Conservation (phyloP, 2,113 vertebrate genomes). For the Pteropus alecto region DNA sequence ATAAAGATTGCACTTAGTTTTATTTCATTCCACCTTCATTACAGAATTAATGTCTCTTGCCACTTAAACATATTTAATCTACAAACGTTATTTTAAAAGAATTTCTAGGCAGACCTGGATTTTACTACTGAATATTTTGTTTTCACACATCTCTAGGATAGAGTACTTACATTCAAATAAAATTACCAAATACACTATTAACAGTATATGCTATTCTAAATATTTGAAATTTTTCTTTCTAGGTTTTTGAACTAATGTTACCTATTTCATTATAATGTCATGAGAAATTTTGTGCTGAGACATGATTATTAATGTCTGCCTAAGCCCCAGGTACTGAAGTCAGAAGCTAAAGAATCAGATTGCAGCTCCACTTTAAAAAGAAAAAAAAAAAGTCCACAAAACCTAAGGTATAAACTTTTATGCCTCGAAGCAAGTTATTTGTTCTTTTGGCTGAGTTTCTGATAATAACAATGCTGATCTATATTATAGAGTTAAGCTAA, state of each 20-base stretch:
- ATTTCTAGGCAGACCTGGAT: background rate
- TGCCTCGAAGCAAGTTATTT: background rate
- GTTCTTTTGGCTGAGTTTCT: conserved; percentile 16
- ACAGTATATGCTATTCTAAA: background rate
- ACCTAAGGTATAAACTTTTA: background rate
- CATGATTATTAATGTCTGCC: background rate
- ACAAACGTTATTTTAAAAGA: background rate
- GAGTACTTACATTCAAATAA: conserved; percentile 3
- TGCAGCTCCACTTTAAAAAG: background rate
- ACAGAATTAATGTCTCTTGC: background rate
- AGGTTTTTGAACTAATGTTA: background rate
- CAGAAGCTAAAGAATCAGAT: background rate
- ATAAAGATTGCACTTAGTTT: background rate
- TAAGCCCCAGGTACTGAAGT: background rate
- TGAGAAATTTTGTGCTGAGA: conserved; percentile 1
- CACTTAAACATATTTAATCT: background rate
- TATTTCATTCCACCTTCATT: background rate
- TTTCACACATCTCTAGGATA: background rate
- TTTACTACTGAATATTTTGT: background rate
- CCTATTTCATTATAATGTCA: background rate
- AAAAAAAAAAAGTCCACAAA: background rate
- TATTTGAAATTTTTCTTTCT: background rate
- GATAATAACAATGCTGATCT: background rate
- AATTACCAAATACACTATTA: background rate
- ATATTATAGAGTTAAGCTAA: conserved; percentile 20